Conservation (phyloP, 1,140 invertebrate genomes). For the Drosophila orena region DNA sequence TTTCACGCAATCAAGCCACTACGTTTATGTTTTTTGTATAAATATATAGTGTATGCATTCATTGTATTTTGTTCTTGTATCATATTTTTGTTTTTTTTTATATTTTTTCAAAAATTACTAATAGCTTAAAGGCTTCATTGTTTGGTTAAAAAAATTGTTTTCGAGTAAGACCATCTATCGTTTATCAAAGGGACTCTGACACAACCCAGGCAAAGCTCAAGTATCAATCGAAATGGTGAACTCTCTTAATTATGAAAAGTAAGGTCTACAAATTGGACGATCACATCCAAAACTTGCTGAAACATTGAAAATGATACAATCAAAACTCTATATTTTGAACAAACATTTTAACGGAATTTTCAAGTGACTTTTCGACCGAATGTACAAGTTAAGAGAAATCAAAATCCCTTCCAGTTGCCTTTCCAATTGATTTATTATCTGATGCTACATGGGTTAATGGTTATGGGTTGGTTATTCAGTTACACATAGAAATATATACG, state of each 20-base stretch:
- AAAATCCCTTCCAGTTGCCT: constrained; percentile 1
- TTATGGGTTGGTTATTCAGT: constrained; percentile 18
- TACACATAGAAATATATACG: constrained; percentile 8
- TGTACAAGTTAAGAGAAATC: neutral
- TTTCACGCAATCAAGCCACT: constrained; percentile 44
- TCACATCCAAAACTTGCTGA: neutral
- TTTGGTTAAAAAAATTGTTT: constrained; percentile 14
- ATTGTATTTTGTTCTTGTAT: constrained; percentile 10
- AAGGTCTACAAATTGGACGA: neutral
- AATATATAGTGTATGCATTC: constrained; percentile 52
- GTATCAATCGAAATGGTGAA: constrained; percentile 22
- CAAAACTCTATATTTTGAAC: neutral
- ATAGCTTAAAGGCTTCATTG: constrained; percentile 40
- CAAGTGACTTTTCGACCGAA: too few species aligned
- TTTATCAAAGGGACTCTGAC: constrained; percentile 28
- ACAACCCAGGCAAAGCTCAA: constrained; percentile 45
- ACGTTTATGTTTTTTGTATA: constrained; percentile 36
- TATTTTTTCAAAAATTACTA: constrained; percentile 35
- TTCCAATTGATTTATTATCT: constrained; percentile 25
- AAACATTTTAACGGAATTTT: neutral
- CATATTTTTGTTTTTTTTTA: constrained; percentile 1
- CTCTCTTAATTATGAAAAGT: neutral
- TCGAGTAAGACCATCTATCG: constrained; percentile 4
- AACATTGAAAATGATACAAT: neutral
- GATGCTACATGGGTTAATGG: constrained; percentile 31